Conservation (phyloP, 2,113 vertebrate genomes). For the Sprattus sprattus region DNA sequence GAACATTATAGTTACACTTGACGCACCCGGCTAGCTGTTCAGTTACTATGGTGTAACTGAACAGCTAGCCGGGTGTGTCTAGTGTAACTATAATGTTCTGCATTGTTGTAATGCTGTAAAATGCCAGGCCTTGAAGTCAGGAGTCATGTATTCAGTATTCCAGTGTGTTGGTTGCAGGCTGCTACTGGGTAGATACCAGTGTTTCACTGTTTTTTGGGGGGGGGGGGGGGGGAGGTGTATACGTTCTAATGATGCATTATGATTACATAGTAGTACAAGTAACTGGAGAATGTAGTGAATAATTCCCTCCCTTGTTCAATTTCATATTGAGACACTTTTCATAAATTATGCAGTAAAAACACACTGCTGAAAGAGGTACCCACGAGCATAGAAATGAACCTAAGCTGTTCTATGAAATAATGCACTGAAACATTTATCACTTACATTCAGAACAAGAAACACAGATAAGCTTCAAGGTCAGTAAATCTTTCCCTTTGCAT, state of each 20-base stretch:
- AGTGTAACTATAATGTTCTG: background rate
- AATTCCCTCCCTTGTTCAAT: background rate
- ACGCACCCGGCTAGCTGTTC: no score
- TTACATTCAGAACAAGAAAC: slow-evolving; percentile 6
- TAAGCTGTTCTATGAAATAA: slow-evolving; percentile 2
- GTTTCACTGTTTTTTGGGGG: background rate
- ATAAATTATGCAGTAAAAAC: background rate
- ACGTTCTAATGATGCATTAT: background rate
- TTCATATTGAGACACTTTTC: background rate
- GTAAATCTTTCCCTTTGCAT: background rate
- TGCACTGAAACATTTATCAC: slow-evolving; percentile 3
- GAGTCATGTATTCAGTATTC: background rate
- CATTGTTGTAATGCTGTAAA: background rate
- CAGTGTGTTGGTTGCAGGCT: background rate
- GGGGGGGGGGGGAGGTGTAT: background rate
- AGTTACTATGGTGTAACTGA: no score
- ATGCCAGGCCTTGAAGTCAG: background rate
- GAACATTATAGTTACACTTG: no score
- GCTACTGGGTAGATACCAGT: background rate
- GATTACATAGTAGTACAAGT: background rate
- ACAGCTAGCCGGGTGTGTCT: background rate
- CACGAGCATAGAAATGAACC: background rate
- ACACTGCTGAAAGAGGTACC: background rate
- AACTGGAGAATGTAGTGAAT: background rate
- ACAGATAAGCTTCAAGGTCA: slow-evolving; percentile 13